Evolutionary conservation across 2,888 invertebrate species (phyloP).

Genomic region (Homarus gammarus): DNA sequence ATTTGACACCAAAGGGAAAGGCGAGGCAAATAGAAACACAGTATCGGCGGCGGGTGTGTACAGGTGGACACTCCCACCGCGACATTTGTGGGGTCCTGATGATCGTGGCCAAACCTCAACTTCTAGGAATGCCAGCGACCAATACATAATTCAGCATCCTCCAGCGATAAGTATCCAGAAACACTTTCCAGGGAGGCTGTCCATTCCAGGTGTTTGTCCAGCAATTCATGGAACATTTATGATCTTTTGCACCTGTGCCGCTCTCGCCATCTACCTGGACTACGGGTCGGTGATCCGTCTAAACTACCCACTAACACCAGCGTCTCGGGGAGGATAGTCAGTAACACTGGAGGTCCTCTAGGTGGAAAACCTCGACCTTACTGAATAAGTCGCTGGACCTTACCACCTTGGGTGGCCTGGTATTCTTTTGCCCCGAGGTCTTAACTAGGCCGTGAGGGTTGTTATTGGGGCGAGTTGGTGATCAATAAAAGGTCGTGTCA

Average conservation of each 20-base stretch:
- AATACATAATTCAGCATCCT: conserved; percentile 50
- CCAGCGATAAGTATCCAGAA: conserved; percentile 50
- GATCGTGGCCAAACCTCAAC: conserved; percentile 17
- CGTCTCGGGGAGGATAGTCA: neutral
- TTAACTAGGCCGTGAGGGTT: conserved; percentile 43
- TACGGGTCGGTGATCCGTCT: conserved; percentile 48
- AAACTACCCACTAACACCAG: conserved; percentile 57
- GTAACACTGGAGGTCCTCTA: neutral
- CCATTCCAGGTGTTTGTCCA: conserved; percentile 63
- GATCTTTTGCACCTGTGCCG: conserved; percentile 60
- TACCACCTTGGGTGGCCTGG: neutral
- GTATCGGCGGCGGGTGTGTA: no score
- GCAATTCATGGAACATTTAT: conserved; percentile 50
- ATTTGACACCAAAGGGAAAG: no score
- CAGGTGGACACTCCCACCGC: neutral
- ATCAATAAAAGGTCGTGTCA: conserved; percentile 51
- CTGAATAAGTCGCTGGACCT: conserved; percentile 10
- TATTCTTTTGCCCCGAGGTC: conserved; percentile 16
- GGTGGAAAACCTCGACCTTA: neutral
- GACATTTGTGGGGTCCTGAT: neutral
- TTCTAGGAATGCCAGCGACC: neutral
- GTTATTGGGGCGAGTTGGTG: conserved; percentile 46
- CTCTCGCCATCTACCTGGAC: conserved; percentile 55
- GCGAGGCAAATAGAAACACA: no score
- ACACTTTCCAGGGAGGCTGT: conserved; percentile 52